Evolutionary conservation across 2,797 vertebrate genomes (phyloP), one percentile per base, ranked within the genome.

Genomic region (Aratinga solstitialis): DNA sequence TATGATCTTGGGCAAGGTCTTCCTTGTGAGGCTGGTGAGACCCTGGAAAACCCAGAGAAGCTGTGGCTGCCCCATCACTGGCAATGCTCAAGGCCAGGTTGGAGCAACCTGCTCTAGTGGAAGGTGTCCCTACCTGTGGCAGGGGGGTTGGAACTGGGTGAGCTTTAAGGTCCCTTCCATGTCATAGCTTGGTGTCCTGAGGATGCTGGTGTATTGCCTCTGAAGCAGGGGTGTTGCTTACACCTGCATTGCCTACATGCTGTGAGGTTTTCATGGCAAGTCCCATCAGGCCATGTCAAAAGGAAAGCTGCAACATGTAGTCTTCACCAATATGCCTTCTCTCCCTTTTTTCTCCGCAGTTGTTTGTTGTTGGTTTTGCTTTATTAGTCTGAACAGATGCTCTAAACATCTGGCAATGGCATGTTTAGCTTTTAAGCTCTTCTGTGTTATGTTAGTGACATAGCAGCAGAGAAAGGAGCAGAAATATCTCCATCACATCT

Each of bases 331-430:
- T 6, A 26, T 0, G 3, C 32, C 34, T 89, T 38, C 84, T 87
- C 47, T 75, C 47, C 34, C 19, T 50, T 36, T 29, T 67, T 79
- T 20, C 11, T 22, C 2, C 84, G 1, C 58, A 6, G 78, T 92
- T 48, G 17, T 50, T 94, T 89, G 34, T 51, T 66, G 67, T 82
- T 93, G 84, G 34, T 83, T 86, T 77, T 67, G 53, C 92, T 96
- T 86, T 95, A 97, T 51, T 92, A 82, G 76, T 42, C 95, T 69
- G 91, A 58, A 94, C 97, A 97, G 96, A 97, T 98, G 97, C 97
- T 93, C 77, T 21, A 19, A 86, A 96, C 97, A 97, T 98, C 97
- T 98, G 97, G 97, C 8, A 12, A 14, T 59, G 19, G 84, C 61
- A 53, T 97, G 96, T 89, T 92, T 84, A 65, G 40, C 95, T 94